A percentile compares a stretch with the other conserved stretches of the same genome.
These are phyloP conservation scores for Harpagus bidentatus DNA, from an alignment of 2,113 vertebrate species.

Conservation along the genomic window DNA sequence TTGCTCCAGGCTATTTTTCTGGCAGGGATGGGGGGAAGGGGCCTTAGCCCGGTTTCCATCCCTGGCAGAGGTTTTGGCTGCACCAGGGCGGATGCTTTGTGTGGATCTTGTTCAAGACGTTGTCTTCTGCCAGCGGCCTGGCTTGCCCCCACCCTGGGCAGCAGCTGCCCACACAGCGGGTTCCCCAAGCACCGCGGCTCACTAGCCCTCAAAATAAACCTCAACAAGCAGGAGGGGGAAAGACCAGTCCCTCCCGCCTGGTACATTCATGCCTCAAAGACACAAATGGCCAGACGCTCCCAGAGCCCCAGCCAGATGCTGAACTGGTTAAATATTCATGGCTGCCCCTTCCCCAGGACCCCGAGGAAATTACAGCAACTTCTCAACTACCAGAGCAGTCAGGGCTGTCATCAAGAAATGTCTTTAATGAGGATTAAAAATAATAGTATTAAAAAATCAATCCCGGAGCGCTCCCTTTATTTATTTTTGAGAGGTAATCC, in stretches of 20 bases:
- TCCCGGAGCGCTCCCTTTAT: neutral
- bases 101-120: neutral
- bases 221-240: neutral
- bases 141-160: neutral
- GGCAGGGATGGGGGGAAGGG: neutral
- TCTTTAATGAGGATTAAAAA: constrained; percentile 57
- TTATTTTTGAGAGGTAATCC: constrained; percentile 38
- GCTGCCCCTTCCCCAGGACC: neutral
- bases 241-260: neutral
- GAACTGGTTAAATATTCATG: constrained; percentile 15
- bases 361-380: neutral
- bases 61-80: rapidly evolving
- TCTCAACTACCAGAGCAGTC: neutral
- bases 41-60: neutral
- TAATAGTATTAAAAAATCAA: neutral
- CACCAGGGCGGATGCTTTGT: neutral
- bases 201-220: neutral
- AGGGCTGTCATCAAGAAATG: neutral
- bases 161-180: constrained; percentile 25
- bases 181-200: neutral
- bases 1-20: neutral
- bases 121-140: neutral
- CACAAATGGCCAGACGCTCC: neutral
- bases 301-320: neutral
- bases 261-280: neutral